These are phyloP conservation scores for Digitonthophagus gazella DNA, from an alignment of 2,888 invertebrate species.

Conservation along the genomic window DNA sequence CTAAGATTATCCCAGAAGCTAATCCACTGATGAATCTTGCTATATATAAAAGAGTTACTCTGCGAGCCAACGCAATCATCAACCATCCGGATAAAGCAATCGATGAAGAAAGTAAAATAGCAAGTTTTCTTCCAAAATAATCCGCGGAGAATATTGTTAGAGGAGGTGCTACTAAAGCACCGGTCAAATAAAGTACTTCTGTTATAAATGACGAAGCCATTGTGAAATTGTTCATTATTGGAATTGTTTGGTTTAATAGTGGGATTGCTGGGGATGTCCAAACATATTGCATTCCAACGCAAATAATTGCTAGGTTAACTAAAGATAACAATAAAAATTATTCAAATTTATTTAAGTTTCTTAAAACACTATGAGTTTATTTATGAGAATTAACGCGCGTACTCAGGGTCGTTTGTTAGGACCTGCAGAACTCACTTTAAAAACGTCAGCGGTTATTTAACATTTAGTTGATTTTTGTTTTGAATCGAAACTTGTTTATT, in stretches of 20 bases:
- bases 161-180: conserved; percentile 43
- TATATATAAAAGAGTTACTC: conserved; percentile 42
- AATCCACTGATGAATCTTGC: conserved; percentile 47
- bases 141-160: conserved; percentile 44
- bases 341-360: too few species aligned
- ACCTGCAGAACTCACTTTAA: too few species aligned
- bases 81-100: conserved; percentile 46
- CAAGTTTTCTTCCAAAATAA: conserved; percentile 45
- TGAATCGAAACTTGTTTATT: too few species aligned
- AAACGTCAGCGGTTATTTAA: too few species aligned
- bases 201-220: conserved; percentile 37
- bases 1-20: conserved; percentile 49
- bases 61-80: conserved; percentile 43
- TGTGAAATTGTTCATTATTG: conserved; percentile 38
- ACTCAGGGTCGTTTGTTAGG: too few species aligned
- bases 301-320: conserved; percentile 47
- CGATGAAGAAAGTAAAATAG: conserved; percentile 44
- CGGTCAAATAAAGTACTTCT: conserved; percentile 41
- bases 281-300: conserved; percentile 51
- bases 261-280: conserved; percentile 49
- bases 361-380: too few species aligned
- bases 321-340: conserved; percentile 32
- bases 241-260: conserved; percentile 38
- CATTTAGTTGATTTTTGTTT: too few species aligned
- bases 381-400: too few species aligned